Percentiles rank a stretch among this genome's conserved stretches.
Conservation (phyloP, 1,140 invertebrate species). For the Aleiodes sp. region DNA sequence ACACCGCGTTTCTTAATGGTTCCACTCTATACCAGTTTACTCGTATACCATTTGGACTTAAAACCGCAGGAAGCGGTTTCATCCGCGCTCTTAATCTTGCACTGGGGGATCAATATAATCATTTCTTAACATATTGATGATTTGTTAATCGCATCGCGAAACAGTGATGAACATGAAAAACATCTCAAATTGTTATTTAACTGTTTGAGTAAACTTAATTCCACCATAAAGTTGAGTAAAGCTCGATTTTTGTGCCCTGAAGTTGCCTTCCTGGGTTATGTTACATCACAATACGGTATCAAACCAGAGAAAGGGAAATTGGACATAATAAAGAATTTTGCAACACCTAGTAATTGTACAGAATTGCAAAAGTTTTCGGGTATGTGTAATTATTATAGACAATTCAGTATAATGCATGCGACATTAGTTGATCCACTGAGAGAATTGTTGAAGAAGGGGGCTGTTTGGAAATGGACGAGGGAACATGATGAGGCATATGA, state of each 20-base stretch:
- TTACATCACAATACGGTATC: background rate
- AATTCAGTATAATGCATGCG: background rate
- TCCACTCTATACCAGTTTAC: background rate
- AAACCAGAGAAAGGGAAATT: background rate
- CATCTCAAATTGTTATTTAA: background rate
- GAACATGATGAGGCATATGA: background rate
- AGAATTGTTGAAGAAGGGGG: background rate
- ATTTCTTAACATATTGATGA: conserved; percentile 9
- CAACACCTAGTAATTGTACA: background rate
- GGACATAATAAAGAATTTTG: background rate
- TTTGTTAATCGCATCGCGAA: background rate
- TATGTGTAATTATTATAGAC: conserved; percentile 12
- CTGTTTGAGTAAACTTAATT: background rate
- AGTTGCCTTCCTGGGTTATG: background rate
- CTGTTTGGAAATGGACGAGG: background rate
- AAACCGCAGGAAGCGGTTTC: too few relatives aligned
- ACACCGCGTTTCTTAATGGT: background rate
- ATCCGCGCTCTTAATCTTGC: background rate
- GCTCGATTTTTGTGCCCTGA: background rate
- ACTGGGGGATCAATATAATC: background rate
- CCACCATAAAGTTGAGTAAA: background rate
- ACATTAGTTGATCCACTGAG: background rate
- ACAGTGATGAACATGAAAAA: background rate
- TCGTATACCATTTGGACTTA: background rate
- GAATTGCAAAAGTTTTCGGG: background rate